Percentiles rank a stretch among this genome's conserved stretches.
Conservation (phyloP, 2,797 vertebrate species). For the Novumbra hubbsi region DNA sequence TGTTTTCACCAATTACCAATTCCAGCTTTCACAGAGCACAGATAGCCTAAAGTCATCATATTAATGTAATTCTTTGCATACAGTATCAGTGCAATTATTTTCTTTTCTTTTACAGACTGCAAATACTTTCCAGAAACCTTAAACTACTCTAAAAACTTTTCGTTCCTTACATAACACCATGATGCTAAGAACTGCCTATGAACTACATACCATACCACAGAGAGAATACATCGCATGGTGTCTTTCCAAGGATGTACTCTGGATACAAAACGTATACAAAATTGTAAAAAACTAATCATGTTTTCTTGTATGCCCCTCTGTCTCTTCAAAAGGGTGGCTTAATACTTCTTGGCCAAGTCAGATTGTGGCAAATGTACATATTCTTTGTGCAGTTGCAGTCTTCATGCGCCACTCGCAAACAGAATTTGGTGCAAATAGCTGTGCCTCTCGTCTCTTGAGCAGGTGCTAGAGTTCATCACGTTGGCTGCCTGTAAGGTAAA, state of each 20-base stretch:
- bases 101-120: conserved; percentile 11
- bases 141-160: conserved; percentile 12
- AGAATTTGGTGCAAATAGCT: conserved; percentile 46
- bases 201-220: conserved; percentile 3
- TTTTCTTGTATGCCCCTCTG: conserved; percentile 19
- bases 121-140: neutral
- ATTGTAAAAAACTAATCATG: conserved; percentile 49
- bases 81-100: conserved; percentile 48
- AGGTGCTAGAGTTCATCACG: conserved; percentile 90
- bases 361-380: conserved; percentile 53
- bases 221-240: conserved; percentile 33
- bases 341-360: conserved; percentile 52
- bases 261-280: conserved; percentile 45
- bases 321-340: conserved; percentile 29
- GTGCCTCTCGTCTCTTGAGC: conserved; percentile 49
- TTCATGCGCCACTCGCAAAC: conserved; percentile 63
- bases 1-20: too few relatives aligned
- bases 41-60: neutral
- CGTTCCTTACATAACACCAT: conserved; percentile 17
- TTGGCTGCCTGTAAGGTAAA: conserved; percentile 62
- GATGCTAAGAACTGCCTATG: neutral
- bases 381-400: conserved; percentile 36
- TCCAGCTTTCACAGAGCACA: neutral
- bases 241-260: conserved; percentile 37
- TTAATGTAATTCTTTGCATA: conserved; percentile 40